These are phyloP conservation scores for Clistopyga incitator DNA, from an alignment of 2,888 invertebrate species.

Conservation along the genomic window DNA sequence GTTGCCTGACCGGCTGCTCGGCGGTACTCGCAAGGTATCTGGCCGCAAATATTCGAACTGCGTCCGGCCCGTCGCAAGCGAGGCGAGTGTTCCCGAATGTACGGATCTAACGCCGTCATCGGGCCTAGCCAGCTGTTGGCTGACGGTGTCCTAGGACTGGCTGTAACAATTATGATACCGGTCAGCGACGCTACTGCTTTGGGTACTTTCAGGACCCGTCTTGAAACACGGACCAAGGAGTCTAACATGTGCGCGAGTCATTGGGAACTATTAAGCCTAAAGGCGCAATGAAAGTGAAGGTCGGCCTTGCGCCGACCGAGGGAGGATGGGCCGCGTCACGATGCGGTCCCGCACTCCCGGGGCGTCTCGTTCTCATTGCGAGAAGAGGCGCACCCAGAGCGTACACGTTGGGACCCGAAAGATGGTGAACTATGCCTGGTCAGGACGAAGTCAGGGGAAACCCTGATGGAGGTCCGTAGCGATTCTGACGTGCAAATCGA, in stretches of 20 bases:
- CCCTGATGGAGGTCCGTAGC: conserved; percentile 90
- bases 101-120: conserved; percentile 73
- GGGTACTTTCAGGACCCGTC: conserved; percentile 87
- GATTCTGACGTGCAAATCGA: conserved; percentile 93
- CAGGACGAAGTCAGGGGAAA: conserved; percentile 90
- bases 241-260: conserved; percentile 90
- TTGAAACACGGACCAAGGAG: conserved; percentile 92
- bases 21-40: too few species aligned
- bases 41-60: conserved; percentile 76
- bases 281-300: conserved; percentile 89
- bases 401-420: conserved; percentile 86
- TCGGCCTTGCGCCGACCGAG: conserved; percentile 82
- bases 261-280: conserved; percentile 86
- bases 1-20: conserved; percentile 77
- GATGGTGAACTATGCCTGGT: conserved; percentile 91
- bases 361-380: conserved; percentile 85
- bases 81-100: conserved; percentile 67
- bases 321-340: conserved; percentile 84
- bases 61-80: conserved; percentile 72
- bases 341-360: conserved; percentile 86
- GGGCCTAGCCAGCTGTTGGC: conserved; percentile 73
- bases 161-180: conserved; percentile 73
- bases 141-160: conserved; percentile 75
- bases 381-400: conserved; percentile 85
- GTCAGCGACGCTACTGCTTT: conserved; percentile 82